Percentiles rank a stretch among this genome's conserved stretches.
phyloP scores from a whole-genome alignment of 2,888 invertebrate species.

The Rhopalosiphum nymphaeae region DNA sequence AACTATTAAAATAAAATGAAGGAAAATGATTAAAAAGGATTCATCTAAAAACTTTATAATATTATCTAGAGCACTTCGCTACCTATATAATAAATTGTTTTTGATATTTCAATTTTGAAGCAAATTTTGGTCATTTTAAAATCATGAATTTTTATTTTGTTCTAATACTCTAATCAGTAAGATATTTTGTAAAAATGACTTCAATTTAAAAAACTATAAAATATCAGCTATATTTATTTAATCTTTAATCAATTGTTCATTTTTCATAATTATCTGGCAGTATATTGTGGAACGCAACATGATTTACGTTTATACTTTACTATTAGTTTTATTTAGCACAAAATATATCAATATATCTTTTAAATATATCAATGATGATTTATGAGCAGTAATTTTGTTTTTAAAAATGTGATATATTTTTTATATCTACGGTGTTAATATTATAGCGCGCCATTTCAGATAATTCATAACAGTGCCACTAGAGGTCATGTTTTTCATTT shows the following conservation, averaged over 20 bases:
- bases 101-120: background rate
- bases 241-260: background rate
- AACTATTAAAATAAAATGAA: background rate
- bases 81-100: background rate
- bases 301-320: background rate
- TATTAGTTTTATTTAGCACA: background rate
- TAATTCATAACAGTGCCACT: background rate
- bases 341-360: too few species aligned
- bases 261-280: background rate
- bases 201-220: background rate
- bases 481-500: background rate
- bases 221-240: background rate
- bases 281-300: background rate
- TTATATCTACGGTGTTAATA: background rate
- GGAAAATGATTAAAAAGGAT: background rate
- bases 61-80: background rate
- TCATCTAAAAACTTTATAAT: background rate
- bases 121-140: background rate
- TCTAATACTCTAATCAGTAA: background rate
- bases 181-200: background rate
- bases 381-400: background rate
- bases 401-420: background rate
- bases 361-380: background rate
- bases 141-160: background rate
- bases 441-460: background rate